Conservation (phyloP, 1,140 invertebrate genomes). For the Asbolus verrucosus region DNA sequence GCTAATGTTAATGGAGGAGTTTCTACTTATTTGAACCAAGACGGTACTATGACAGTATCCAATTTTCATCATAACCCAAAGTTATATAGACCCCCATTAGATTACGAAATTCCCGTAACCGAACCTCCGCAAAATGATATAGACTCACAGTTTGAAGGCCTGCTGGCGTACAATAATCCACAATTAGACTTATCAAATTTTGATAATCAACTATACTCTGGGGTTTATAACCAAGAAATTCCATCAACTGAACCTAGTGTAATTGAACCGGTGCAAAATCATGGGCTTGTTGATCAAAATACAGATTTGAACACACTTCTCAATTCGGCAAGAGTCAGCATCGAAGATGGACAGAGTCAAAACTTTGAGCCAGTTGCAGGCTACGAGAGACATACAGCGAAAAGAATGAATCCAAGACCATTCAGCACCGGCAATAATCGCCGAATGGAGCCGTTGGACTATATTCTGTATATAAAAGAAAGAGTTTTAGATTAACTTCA, state of each 20-base stretch:
- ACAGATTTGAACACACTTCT: conserved; percentile 3
- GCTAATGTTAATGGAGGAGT: conserved; percentile 8
- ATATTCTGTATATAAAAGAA: conserved; percentile 15
- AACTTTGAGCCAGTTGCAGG: not conserved
- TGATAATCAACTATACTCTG: conserved; percentile 1
- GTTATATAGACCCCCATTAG: not conserved
- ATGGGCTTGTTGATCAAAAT: not conserved
- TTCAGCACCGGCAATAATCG: not conserved
- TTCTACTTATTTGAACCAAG: conserved; percentile 12
- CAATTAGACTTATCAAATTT: not conserved
- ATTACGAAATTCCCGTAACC: not conserved
- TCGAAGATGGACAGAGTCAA: conserved; percentile 11
- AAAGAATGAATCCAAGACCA: not conserved
- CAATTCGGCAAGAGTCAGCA: not conserved
- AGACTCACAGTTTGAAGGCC: not conserved
- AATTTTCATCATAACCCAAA: conserved; percentile 22
- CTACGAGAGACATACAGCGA: not conserved
- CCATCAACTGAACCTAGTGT: not conserved
- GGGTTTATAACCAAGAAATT: conserved; percentile 8
- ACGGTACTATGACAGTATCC: conserved; percentile 15
- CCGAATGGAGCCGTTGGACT: conserved; percentile 13
- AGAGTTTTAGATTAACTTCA: not conserved
- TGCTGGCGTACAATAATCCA: not conserved
- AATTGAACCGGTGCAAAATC: conserved; percentile 11
- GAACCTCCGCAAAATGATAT: not conserved